Evolutionary conservation across 1,140 invertebrate genomes (phyloP), one percentile per base, ranked within the genome.

Genomic region (Zaprionus capensis): DNA sequence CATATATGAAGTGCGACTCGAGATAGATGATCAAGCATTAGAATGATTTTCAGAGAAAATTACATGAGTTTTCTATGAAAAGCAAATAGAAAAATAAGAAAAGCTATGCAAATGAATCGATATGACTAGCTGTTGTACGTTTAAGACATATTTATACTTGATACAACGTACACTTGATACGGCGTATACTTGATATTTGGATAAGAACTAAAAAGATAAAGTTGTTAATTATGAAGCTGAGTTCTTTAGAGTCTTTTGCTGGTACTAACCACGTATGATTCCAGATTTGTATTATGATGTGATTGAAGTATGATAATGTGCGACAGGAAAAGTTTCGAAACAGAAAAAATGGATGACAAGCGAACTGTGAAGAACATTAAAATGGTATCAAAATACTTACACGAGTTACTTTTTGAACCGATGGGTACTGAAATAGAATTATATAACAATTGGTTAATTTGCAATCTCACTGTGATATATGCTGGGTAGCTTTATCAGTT

Each of bases 401-500:
- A 41, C 91, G 86, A 68, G 86, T 80, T 36, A 90, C 80, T 69
- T 79, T 91, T 53, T 82, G 71, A 61, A 76, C 75, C 55, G 78
- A 70, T 28, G 91, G 91, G 63, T 92, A 92, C 91, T 92, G 91
- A 71, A 91, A 91, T 36, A 79, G 61, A 91, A 76, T 80, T 71
- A 63, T 59, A 78, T 55, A 81, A 85, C 31, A 88, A 51, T 59
- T 31, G 44, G 62, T 62, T 66, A 61, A 55, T 71, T 79, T 66
- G 36, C 20, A 51, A 49, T 55, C 67, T n/a, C 17, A 44, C 59
- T 46, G 44, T 36, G 62, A 31, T n/a, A 26, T 46, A 28, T 57
- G 51, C 64, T 24, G 6, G 7, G 15, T 26, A 78, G n/a, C 26
- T 51, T 44, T 49, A 34, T 56, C 49, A 55, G 26, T 38, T 11